Evolutionary conservation across 2,888 invertebrate species (phyloP), one percentile per base, ranked within the genome.

Genomic region (Chirona hameri): DNA sequence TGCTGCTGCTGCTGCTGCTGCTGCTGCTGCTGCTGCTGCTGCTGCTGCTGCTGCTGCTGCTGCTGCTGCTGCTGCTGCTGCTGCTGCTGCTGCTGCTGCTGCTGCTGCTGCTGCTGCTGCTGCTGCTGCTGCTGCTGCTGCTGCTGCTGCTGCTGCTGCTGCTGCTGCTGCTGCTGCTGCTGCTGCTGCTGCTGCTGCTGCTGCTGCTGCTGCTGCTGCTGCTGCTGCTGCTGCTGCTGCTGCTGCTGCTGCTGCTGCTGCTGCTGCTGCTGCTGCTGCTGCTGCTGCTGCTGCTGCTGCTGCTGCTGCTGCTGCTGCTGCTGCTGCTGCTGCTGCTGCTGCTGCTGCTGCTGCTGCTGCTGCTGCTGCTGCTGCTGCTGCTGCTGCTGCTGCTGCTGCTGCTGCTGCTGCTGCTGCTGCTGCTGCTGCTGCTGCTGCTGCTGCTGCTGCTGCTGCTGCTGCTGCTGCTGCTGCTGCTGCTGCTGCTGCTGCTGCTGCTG

Each of bases 201-300:
- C 79, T 15, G 12, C 12, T 76, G 24, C 24, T 76, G 24, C 79
- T 15, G 79, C 79, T 76, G 79, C 79, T 39, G 24, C 79, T 15
- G 79, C 14, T 76, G 79, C 79, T 76, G 79, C 79, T 76, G 24
- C 79, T 12, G 79, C 24, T 76, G 79, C 24, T 15, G 12, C 24
- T 24, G 79, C 79, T 76, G 24, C 79, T 76, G 14, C 24, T 24
- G 79, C 24, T 76, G 14, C 12, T 39, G 14, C 79, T 15, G 79
- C 79, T 76, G 79, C 79, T 15, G 79, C 79, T 24, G 24, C 79
- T 76, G 24, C 79, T 15, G 12, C 12, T 76, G 24, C 24, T 76
- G 24, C 79, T 15, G 79, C 79, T 76, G 79, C 79, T 39, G 24
- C 79, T 15, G 79, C 14, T 76, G 79, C 79, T 76, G 79, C 79